These are phyloP conservation scores for Melinaea menophilus DNA, from an alignment of 2,888 invertebrate genomes.

Conservation along the genomic window DNA sequence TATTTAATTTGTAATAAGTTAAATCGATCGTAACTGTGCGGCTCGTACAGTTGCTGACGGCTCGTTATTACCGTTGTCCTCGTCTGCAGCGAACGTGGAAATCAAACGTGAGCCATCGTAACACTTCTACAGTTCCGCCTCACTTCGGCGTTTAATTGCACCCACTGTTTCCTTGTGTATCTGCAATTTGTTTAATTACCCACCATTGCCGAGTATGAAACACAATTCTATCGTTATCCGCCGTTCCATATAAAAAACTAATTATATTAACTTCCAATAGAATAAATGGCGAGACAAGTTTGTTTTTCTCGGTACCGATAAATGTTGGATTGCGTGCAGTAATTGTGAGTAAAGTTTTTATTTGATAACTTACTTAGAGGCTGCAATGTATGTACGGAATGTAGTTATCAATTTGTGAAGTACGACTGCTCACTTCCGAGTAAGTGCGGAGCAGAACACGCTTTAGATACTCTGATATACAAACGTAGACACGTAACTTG, in stretches of 20 bases:
- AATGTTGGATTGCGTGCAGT: constrained; percentile 50
- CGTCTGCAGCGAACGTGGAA: constrained; percentile 29
- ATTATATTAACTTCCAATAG: constrained; percentile 46
- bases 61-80: constrained; percentile 28
- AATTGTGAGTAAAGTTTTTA: constrained; percentile 33
- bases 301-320: constrained; percentile 53
- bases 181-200: constrained; percentile 70
- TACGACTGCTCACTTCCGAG: constrained; percentile 9
- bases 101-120: constrained; percentile 35
- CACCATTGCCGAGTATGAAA: constrained; percentile 67
- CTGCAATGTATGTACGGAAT: constrained; percentile 6
- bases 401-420: constrained; percentile 18
- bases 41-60: constrained; percentile 16
- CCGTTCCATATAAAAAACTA: constrained; percentile 50
- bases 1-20: neutral
- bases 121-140: constrained; percentile 50
- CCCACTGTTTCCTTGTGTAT: constrained; percentile 65
- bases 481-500: neutral
- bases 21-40: constrained; percentile 12
- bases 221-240: constrained; percentile 52
- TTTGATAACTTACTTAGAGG: constrained; percentile 7
- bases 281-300: constrained; percentile 50
- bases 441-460: neutral
- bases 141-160: constrained; percentile 68
- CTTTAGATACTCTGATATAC: too few species aligned